Base-by-base conservation (phyloP, 2,888 invertebrate genomes). In the Coelopa pilipes region DNA sequence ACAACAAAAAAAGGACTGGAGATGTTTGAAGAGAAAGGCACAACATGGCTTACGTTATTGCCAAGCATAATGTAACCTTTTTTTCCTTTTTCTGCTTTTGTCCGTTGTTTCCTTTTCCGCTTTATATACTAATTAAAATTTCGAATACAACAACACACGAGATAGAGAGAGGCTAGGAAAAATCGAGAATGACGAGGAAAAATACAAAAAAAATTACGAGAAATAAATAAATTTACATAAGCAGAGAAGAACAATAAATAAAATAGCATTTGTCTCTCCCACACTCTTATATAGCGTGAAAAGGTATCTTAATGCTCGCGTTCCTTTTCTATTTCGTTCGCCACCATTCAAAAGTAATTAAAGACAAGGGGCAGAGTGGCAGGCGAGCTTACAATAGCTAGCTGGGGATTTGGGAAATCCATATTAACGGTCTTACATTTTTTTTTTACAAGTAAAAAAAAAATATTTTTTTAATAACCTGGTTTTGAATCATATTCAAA, bases 161-260 rank as follows among this genome's bases (percentile, higher is more conserved):
- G 34, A 34, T 7, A 34, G 4, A 7, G 7, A 34, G 2, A 7
- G 34, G 7, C 34, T 34, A 4, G 34, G 34, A n/a, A n/a, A n/a
- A n/a, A n/a, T 13, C 15, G 21, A 62, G 17, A 46, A n/a, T 15
- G 34, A 13, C 63, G 24, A 24, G 67, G 77, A 81, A 81, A 83
- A 82, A 47, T 15, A 46, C 65, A 83, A 83, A 82, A 83, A 82
- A 82, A 83, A 83, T 83, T 83, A 82, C 83, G 80, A 80, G 79
- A 83, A 83, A 83, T 83, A 83, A 83, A 83, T 83, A 82, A 83
- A 83, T 83, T 83, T 81, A 82, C 82, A 82, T 83, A 83, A 83
- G 83, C 82, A 73, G 71, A 67, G 70, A 74, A 80, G 81, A 80
- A 82, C 82, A 83, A 82, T 82, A 83, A 82, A 82, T 83, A 83